Evolutionary conservation across 2,888 invertebrate genomes (phyloP).

Genomic region (Tetranychus piercei): DNA sequence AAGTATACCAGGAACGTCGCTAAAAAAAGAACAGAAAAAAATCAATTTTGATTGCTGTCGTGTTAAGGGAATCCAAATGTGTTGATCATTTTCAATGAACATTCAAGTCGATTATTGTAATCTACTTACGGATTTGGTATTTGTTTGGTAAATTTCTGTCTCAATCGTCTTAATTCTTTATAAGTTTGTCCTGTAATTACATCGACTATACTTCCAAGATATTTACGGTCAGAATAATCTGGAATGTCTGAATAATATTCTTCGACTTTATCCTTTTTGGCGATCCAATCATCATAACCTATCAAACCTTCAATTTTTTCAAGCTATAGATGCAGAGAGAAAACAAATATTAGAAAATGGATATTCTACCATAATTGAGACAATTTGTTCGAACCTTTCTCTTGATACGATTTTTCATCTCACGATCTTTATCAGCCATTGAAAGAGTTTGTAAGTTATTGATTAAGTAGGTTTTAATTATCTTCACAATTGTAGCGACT

Average conservation of each 20-base stretch:
- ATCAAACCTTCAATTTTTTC: background rate
- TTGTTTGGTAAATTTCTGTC: background rate
- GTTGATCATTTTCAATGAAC: too few species aligned
- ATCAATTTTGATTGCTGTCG: too few species aligned
- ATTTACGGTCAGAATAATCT: slow-evolving; percentile 5
- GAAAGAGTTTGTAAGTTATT: background rate
- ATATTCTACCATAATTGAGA: background rate
- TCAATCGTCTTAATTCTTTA: slow-evolving; percentile 4
- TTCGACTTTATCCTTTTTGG: slow-evolving; percentile 2
- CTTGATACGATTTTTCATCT: background rate
- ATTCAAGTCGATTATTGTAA: background rate
- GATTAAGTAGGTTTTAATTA: background rate
- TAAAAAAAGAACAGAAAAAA: background rate
- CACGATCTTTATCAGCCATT: slow-evolving; percentile 1
- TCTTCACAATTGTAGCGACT: background rate
- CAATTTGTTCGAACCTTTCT: background rate
- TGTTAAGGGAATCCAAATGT: too few species aligned
- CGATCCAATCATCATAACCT: slow-evolving; percentile 7
- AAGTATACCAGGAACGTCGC: background rate
- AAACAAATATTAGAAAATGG: background rate
- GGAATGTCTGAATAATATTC: slow-evolving; percentile 6
- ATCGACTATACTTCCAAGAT: background rate
- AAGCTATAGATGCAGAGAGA: background rate
- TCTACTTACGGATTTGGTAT: background rate
- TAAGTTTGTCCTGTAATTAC: background rate